phyloP scores from a whole-genome alignment of 2,888 invertebrate genomes.

The Stenurella melanura region DNA sequence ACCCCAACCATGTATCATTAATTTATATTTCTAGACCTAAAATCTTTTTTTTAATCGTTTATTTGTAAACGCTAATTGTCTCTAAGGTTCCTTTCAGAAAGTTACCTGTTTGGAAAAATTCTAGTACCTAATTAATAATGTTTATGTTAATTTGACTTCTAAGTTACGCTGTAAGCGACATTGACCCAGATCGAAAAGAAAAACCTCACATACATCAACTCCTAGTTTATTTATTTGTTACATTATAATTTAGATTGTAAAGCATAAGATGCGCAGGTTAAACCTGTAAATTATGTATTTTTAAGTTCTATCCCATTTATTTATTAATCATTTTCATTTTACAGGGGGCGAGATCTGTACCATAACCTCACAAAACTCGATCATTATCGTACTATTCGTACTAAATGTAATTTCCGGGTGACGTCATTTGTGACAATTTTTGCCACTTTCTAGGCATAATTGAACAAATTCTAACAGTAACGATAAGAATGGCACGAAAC shows the following conservation, averaged over 20 bases:
- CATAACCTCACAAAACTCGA: not conserved
- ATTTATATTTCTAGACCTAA: conserved; percentile 12
- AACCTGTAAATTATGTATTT: conserved; percentile 14
- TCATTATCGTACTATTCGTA: too few relatives aligned
- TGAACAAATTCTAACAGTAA: too few relatives aligned
- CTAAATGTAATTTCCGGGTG: too few relatives aligned
- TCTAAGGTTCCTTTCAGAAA: not conserved
- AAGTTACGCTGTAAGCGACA: conserved; percentile 41
- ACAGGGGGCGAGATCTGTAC: not conserved
- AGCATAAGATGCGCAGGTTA: conserved; percentile 5
- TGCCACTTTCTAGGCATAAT: too few relatives aligned
- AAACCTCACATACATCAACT: not conserved
- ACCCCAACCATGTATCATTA: not conserved
- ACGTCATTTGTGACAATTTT: too few relatives aligned
- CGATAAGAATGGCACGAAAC: too few relatives aligned
- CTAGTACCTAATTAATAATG: conserved; percentile 5
- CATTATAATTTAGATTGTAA: conserved; percentile 11
- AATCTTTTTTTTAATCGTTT: not conserved
- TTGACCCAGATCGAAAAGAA: conserved; percentile 35
- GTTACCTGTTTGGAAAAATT: conserved; percentile 14
- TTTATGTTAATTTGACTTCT: conserved; percentile 3
- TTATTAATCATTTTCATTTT: conserved; percentile 9
- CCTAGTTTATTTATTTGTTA: conserved; percentile 9
- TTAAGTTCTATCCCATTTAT: conserved; percentile 27
- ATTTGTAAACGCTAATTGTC: not conserved